Conservation (phyloP, 2,113 vertebrate genomes). For the Cololabis saira region DNA sequence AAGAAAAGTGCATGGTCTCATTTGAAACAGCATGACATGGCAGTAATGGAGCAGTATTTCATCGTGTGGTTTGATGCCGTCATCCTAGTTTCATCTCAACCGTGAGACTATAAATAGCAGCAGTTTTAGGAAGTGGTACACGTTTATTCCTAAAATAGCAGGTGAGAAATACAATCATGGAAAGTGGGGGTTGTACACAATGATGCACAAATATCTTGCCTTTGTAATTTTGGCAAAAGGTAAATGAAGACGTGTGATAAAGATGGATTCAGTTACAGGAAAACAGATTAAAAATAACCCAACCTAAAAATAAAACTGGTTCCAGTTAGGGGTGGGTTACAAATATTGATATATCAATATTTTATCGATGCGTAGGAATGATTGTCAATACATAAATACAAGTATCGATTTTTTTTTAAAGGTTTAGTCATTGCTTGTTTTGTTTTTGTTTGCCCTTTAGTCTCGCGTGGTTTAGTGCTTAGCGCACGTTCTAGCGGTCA, state of each 20-base stretch:
- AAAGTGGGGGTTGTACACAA: slow-evolving; percentile 11
- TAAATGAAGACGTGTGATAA: slow-evolving; percentile 13
- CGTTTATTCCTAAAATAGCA: slow-evolving; percentile 43
- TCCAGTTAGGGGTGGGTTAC: too few species aligned
- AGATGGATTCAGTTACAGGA: background rate
- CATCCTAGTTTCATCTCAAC: slow-evolving; percentile 1
- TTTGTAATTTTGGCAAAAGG: slow-evolving; percentile 22
- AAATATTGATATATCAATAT: too few species aligned
- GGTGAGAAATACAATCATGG: slow-evolving; percentile 18
- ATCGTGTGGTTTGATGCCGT: background rate
- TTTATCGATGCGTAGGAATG: too few species aligned
- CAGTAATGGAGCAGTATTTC: slow-evolving; percentile 20
- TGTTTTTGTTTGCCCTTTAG: too few species aligned
- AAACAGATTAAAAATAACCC: too few species aligned
- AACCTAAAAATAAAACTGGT: too few species aligned
- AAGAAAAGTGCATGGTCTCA: background rate
- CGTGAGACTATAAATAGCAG: slow-evolving; percentile 16
- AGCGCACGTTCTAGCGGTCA: too few species aligned
- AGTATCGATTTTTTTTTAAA: too few species aligned
- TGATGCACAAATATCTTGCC: background rate
- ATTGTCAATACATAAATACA: too few species aligned
- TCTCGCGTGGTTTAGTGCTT: too few species aligned
- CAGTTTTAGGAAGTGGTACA: slow-evolving; percentile 13
- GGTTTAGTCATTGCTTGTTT: too few species aligned
- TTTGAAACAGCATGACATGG: slow-evolving; percentile 9